Evolutionary conservation across 2,797 vertebrate species (phyloP), one percentile per base, ranked within the genome.

Genomic region (Leptodactylus fallax): DNA sequence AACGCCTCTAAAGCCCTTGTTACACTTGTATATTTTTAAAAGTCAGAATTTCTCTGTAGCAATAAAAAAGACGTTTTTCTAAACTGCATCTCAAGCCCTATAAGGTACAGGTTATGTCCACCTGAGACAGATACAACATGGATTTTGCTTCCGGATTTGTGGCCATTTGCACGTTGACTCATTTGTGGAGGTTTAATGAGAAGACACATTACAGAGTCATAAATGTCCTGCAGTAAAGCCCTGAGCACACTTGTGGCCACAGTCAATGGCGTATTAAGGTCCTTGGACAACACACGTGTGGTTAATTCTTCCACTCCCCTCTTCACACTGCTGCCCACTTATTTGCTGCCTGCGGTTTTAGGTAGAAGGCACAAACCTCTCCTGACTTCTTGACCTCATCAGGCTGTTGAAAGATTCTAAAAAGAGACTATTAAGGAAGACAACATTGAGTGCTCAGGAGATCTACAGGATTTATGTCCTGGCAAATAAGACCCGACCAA

Each of bases 371-470:
- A 69, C 6, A 83, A 69, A 71, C 81, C 83, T n/a, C 83, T 25
- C 12, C 2, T 76, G 72, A 77, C 83, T 85, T 85, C 72, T 85
- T 77, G 83, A 85, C 83, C 58, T 76, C 49, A 74, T 77, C 71
- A 51, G 8, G 45, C n/a, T 85, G 71, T 63, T 85, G 55, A 76
- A 61, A 51, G 71, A 21, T 77, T 77, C 21, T 61, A 3, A 71
- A 51, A 72, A 27, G 65, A 58, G 51, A 72, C 27, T 72, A 72
- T 83, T 45, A 83, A 27, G 23, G 69, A 14, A 72, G 36, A 58
- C 11, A 61, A 19, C 56, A 25, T 76, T 85, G 45, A 76, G 27
- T 21, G 11, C 21, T 14, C 36, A 63, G 45, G 55, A 61, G 47
- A 25, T 85, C 71, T 61, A 21, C 14, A 25, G 36, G 56, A 85